Base-by-base conservation (phyloP, 2,113 vertebrate species). In the Alethe castanea region DNA sequence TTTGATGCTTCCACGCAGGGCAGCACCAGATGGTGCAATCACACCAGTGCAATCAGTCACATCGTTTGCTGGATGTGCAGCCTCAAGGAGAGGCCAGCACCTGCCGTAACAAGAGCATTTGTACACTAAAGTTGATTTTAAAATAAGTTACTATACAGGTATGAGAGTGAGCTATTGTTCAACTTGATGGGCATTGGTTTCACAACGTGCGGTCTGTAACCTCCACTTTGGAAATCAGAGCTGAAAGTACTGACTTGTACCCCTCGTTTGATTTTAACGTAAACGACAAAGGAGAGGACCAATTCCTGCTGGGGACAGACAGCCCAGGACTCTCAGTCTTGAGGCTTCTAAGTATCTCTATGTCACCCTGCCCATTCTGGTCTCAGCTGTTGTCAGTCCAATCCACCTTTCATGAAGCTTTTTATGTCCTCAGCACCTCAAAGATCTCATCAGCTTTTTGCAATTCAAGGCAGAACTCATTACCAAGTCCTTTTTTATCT, bases 131-230 rank as follows among this genome's bases (percentile, higher is more conserved):
- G 82, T n/a, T 95, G 84, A 56, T 80, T 96, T 96, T 91, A 67
- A 94, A 97, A 97, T 97, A 95, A 97, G 95, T 97, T 97, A 96
- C 95, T 97, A 94, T 96, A 96, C 95, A 97, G 92, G 85, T 77
- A 95, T 52, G 81, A 83, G 50, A 96, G 84, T 77, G 86, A 96
- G 86, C 57, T 95, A 71, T 29, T 81, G 86, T 90, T 96, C 84
- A 94, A 76, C 72, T 76, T 52, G 86, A 90, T 84, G 93, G 91
- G 81, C 77, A 65, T 72, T 10, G 10, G 60, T 50, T 85, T 85
- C 83, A 93, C 71, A 77, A 94, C 24, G 35, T 92, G 92, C 13
- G 19, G 96, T 77, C 71, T 90, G 70, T 69, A 95, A 94, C 72
- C 78, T 90, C 73, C 87, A 48, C 90, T 95, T 94, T 28, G 80